A percentile compares a stretch with the other conserved stretches of the same genome.
phyloP scores from a whole-genome alignment of 2,888 invertebrate species.

The Cephus nigrinus region DNA sequence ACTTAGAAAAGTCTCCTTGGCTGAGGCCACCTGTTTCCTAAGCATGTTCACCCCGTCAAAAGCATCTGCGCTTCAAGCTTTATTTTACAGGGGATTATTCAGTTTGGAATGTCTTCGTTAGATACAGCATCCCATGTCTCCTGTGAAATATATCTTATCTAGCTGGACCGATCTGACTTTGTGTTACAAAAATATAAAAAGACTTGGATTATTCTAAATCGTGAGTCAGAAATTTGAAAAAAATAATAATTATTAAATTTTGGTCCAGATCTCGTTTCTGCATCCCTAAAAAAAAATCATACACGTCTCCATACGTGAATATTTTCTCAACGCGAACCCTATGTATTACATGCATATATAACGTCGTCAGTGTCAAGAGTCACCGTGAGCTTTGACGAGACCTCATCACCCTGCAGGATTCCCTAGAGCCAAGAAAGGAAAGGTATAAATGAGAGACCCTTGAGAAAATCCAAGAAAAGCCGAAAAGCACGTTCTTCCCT shows the following conservation, averaged over 20 bases:
- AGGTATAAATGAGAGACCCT: background rate
- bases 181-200: constrained; percentile 10
- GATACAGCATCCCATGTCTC: background rate
- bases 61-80: constrained; percentile 6
- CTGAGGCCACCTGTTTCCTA: background rate
- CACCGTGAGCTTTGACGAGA: background rate
- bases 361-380: background rate
- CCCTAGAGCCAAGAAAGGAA: background rate
- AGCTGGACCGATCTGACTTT: constrained; percentile 14
- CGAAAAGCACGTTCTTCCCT: background rate
- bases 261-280: constrained; percentile 3
- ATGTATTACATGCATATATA: background rate
- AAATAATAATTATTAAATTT: background rate
- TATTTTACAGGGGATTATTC: constrained; percentile 19
- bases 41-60: background rate
- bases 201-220: background rate
- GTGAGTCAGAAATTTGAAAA: constrained; percentile 5
- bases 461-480: background rate
- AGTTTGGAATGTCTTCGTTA: constrained; percentile 15
- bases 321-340: background rate
- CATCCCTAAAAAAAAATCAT: background rate
- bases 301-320: background rate
- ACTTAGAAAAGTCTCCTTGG: background rate
- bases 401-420: background rate
- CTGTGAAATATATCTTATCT: constrained; percentile 9